These are phyloP conservation scores for Drosophila kikkawai DNA, from an alignment of 1,140 invertebrate species.

Conservation along the genomic window DNA sequence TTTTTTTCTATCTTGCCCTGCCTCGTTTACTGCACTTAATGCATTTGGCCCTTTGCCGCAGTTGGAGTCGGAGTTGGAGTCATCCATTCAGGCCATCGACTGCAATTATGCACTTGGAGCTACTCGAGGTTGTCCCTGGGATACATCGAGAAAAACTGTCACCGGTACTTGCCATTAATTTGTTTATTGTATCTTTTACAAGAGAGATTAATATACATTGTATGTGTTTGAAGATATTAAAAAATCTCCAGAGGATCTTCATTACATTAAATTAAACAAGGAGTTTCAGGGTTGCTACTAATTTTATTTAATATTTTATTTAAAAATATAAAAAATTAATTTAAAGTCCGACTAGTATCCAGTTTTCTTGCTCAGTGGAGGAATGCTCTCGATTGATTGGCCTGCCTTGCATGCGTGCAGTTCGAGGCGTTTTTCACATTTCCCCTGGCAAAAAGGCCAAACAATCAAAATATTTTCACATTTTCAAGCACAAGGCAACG, in stretches of 20 bases:
- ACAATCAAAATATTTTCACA: conserved; percentile 69
- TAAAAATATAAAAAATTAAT: background rate
- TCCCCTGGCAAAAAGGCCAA: conserved; percentile 48
- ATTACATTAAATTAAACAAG: background rate
- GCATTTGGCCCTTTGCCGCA: conserved; percentile 50
- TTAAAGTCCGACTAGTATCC: background rate
- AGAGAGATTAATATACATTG: background rate
- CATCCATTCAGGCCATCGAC: conserved; percentile 45
- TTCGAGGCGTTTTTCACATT: conserved; percentile 41
- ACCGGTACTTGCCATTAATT: background rate
- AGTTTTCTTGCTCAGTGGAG: conserved; percentile 15
- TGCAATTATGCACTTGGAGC: conserved; percentile 67
- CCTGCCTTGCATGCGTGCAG: conserved; percentile 47
- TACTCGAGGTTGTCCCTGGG: conserved; percentile 5
- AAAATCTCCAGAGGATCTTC: background rate
- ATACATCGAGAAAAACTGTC: conserved; percentile 13
- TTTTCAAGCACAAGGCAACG: conserved; percentile 33
- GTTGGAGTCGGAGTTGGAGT: conserved; percentile 8
- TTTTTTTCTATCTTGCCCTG: conserved; percentile 39
- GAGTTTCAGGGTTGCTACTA: background rate
- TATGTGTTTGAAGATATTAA: background rate
- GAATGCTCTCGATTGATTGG: conserved; percentile 65
- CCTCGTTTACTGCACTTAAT: conserved; percentile 64
- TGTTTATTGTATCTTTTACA: background rate
- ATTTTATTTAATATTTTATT: background rate